A percentile compares a stretch with the other conserved stretches of the same genome.
These are phyloP conservation scores for Chinchilla lanigera DNA, from an alignment of 2,113 vertebrate species.

Conservation along the genomic window DNA sequence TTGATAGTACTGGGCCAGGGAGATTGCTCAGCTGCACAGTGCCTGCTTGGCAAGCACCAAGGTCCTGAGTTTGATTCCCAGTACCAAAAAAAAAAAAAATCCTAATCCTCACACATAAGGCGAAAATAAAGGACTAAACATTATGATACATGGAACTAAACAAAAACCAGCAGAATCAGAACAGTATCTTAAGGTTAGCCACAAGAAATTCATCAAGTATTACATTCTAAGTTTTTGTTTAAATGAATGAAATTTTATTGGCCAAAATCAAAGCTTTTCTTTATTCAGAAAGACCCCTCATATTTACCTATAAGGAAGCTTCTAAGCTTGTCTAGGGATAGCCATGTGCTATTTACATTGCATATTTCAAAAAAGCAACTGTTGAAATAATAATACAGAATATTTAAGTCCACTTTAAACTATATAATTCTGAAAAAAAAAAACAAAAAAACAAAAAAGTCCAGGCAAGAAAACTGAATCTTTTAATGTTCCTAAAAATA, in stretches of 20 bases:
- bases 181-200: not conserved
- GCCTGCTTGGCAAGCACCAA: not conserved
- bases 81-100: not conserved
- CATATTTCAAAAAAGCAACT: not conserved
- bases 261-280: not conserved
- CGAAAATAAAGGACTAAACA: not conserved
- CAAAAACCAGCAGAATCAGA: not conserved
- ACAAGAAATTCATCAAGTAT: not conserved
- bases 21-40: not conserved
- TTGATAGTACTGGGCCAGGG: not conserved
- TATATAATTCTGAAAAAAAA: not conserved
- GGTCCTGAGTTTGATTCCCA: not conserved
- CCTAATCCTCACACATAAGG: not conserved
- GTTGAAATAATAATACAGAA: not conserved
- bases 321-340: not conserved
- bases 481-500: conserved; percentile 18
- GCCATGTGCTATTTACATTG: not conserved
- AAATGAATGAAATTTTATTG: not conserved
- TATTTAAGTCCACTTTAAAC: not conserved
- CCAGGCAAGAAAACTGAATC: not conserved
- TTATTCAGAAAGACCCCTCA: not conserved
- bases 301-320: not conserved
- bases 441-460: not conserved
- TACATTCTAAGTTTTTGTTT: not conserved
- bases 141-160: not conserved